Conservation (phyloP, 2,113 vertebrate genomes). For the Erythrocercus mccallii region DNA sequence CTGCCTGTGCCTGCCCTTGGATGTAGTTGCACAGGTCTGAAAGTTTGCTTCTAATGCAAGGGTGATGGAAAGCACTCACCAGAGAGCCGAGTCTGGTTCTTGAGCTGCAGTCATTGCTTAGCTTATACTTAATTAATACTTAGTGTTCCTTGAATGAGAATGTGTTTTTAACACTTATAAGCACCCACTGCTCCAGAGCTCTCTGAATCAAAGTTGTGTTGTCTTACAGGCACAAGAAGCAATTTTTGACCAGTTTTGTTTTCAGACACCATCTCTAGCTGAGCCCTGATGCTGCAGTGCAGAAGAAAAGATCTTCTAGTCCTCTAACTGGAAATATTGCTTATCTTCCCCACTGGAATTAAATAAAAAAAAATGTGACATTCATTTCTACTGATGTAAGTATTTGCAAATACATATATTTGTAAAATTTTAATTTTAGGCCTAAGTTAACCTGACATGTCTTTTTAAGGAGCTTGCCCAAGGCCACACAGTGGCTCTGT, state of each 20-base stretch:
- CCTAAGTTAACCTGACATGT: slow-evolving; percentile 39
- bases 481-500: slow-evolving; percentile 1
- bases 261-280: not conserved
- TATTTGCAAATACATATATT: slow-evolving; percentile 1
- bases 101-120: not conserved
- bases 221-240: not conserved
- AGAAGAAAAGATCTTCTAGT: not conserved
- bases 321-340: not conserved
- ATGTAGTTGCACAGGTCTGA: not conserved
- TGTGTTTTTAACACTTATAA: not conserved
- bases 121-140: not conserved
- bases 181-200: not conserved
- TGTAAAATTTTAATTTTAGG: slow-evolving; percentile 14
- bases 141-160: not conserved
- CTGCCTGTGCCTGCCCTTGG: not conserved
- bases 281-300: not conserved
- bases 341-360: not conserved
- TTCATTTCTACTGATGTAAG: slow-evolving; percentile 23
- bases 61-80: not conserved
- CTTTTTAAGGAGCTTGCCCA: slow-evolving; percentile 57
- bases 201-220: not conserved
- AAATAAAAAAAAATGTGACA: not conserved
- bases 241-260: not conserved
- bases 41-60: not conserved
- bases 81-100: not conserved